These are phyloP conservation scores for Sclerurus mexicanus DNA, from an alignment of 2,113 vertebrate species.

Conservation along the genomic window DNA sequence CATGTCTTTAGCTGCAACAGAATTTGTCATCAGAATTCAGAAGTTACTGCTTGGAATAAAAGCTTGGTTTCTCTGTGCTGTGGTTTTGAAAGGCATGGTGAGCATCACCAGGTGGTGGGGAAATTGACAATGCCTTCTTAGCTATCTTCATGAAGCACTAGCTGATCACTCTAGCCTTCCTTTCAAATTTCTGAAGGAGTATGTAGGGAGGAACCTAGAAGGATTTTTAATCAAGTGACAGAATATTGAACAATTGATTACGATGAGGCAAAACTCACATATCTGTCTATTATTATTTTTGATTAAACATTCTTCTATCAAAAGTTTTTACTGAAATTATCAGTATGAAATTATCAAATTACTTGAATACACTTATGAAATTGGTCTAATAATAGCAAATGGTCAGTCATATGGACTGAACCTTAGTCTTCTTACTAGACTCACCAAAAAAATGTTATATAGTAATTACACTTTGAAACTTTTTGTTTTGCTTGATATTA, in stretches of 20 bases:
- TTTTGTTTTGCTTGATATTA: neutral
- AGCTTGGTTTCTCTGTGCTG: neutral
- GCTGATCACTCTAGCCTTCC: neutral
- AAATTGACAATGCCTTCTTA: neutral
- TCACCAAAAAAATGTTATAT: neutral
- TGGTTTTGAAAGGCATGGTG: neutral
- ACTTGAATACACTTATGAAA: neutral
- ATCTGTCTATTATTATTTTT: neutral
- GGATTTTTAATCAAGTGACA: slow-evolving; percentile 1
- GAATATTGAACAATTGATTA: neutral
- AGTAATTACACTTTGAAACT: neutral
- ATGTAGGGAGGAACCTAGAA: neutral
- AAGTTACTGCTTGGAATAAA: neutral
- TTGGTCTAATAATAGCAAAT: neutral
- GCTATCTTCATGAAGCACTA: neutral
- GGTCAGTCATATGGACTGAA: neutral
- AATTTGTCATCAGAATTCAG: neutral
- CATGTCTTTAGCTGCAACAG: neutral
- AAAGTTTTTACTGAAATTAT: neutral
- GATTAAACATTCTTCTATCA: neutral
- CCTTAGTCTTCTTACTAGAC: neutral
- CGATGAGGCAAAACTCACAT: neutral
- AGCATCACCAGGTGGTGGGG: neutral
- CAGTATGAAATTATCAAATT: neutral
- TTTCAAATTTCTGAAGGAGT: neutral